Evolutionary conservation across 64 coral and sea anemone genomes (phyloP), one percentile per base, ranked within the genome.

Genomic region (Cladopsammia gracilis): DNA sequence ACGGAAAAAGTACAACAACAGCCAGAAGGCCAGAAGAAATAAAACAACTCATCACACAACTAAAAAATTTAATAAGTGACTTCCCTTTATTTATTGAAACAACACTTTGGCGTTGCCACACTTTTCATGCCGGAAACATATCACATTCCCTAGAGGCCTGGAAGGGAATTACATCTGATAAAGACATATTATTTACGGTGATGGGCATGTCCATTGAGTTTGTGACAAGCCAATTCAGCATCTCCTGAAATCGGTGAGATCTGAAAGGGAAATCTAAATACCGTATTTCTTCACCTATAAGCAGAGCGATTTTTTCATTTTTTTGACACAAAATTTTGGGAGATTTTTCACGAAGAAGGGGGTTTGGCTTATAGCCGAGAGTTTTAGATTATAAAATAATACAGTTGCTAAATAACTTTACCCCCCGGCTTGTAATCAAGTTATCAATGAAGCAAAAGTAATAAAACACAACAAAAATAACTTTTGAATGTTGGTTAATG

Each of bases 21-120:
- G n/a, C n/a, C n/a, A n/a, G n/a, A n/a, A n/a, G n/a, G n/a, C 54
- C 19, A 58, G 52, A 80, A 80, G 77, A 80, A 80, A 80, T 80
- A 52, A 47, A 51, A 58, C 48, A 52, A 52, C 48, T 22, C 34
- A 78, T 12, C 46, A 80, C 2, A 13, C 20, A 1, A n/a, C 77
- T 3, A 80, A 80, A 25, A 80, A 54, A 4, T 43, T 9, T 24
- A 11, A n/a, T 43, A 76, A 46, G 13, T 43, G 13, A 42, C 5
- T 16, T 46, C 14, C 54, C 12, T 22, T 51, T 58, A 42, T 20
- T 20, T 45, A 82, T 58, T 23, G 11, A 15, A 4, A 14, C 20
- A 14, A 20, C 34, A 62, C 22, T 34, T 44, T 11, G 46, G 8
- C 24, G 11, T 46, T 76, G 78, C 9, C 3, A 57, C 11, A 57